These are phyloP conservation scores for Aphidius gifuensis DNA, from an alignment of 1,140 invertebrate genomes.

Conservation along the genomic window DNA sequence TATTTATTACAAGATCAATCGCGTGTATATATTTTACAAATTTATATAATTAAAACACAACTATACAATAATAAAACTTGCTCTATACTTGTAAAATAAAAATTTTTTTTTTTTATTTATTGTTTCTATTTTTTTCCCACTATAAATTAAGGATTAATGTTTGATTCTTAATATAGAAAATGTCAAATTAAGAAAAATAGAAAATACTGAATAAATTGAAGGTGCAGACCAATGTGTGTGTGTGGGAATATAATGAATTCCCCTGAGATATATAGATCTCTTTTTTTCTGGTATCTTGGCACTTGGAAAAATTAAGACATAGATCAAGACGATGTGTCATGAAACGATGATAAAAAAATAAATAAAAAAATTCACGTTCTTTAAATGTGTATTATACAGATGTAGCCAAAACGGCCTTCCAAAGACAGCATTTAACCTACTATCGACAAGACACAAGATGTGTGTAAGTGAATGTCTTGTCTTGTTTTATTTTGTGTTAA, in stretches of 20 bases:
- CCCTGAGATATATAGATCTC: conserved; percentile 15
- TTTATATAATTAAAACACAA: too few relatives aligned
- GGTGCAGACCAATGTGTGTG: neutral
- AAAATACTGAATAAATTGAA: too few relatives aligned
- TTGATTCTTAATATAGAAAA: too few relatives aligned
- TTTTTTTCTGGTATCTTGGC: neutral
- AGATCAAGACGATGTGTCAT: conserved; percentile 26
- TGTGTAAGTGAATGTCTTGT: neutral
- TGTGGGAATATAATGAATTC: conserved; percentile 24
- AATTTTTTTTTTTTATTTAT: too few relatives aligned
- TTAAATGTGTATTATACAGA: neutral
- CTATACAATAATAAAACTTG: too few relatives aligned
- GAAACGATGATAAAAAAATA: conserved; percentile 15
- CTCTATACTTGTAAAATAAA: too few relatives aligned
- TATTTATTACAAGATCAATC: too few relatives aligned
- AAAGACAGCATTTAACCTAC: conserved; percentile 33
- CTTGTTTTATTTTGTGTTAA: neutral
- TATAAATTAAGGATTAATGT: too few relatives aligned
- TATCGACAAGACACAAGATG: conserved; percentile 18
- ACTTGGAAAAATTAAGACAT: conserved; percentile 35
- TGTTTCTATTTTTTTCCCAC: too few relatives aligned
- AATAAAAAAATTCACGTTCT: conserved; percentile 15
- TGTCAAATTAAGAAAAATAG: too few relatives aligned
- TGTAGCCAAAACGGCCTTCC: conserved; percentile 32
- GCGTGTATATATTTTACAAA: too few relatives aligned